phyloP scores from a whole-genome alignment of 2,797 vertebrate species.

The Eleutherodactylus coqui region DNA sequence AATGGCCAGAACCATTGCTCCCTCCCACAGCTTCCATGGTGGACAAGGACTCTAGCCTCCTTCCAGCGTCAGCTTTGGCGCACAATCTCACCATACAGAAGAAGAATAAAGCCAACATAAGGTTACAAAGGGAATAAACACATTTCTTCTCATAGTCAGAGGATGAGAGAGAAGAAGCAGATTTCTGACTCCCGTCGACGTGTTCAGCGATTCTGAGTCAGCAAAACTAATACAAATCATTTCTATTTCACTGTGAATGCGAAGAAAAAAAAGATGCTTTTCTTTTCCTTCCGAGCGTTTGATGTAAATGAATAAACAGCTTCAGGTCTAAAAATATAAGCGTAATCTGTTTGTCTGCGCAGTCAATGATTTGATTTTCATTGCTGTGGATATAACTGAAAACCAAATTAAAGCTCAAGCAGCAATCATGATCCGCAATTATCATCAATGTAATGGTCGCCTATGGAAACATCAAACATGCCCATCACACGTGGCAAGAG shows the following conservation, averaged over 20 bases:
- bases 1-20: no score
- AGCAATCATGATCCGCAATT: neutral
- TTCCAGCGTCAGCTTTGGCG: no score
- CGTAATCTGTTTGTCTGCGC: conserved; percentile 19
- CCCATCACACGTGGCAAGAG: neutral
- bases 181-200: conserved; percentile 24
- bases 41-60: no score
- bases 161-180: conserved; percentile 16
- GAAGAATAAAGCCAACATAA: no score
- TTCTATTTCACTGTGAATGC: conserved; percentile 7
- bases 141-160: neutral
- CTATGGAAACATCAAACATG: neutral
- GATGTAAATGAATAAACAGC: conserved; percentile 46
- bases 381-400: conserved; percentile 33
- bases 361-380: conserved; percentile 38
- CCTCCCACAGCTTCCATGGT: no score
- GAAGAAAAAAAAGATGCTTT: conserved; percentile 39
- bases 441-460: neutral
- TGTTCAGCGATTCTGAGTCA: conserved; percentile 15
- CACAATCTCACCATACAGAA: no score
- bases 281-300: conserved; percentile 28
- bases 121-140: neutral
- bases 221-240: conserved; percentile 36
- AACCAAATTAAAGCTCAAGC: neutral
- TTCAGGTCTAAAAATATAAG: conserved; percentile 34